Conservation (phyloP, 2,888 invertebrate species). For the Melikaiella ostensackeni region DNA sequence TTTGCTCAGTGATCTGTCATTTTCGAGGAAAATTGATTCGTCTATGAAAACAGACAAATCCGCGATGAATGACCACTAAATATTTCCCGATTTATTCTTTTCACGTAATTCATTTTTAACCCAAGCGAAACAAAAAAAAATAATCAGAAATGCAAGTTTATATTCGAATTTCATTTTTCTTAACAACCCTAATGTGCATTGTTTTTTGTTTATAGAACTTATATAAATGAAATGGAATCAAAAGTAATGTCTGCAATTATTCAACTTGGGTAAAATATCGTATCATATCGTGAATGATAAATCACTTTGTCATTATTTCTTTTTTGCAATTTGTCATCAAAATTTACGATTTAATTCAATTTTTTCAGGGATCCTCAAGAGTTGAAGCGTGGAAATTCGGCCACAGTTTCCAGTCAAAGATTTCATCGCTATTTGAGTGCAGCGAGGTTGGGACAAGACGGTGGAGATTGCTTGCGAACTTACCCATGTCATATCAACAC, state of each 20-base stretch:
- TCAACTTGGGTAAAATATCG: neutral
- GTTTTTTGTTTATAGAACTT: neutral
- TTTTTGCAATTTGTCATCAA: neutral
- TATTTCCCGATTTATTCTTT: no score
- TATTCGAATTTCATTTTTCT: no score
- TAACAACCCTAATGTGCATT: no score
- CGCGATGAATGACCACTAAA: no score
- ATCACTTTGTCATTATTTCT: neutral
- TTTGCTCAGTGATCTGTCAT: no score
- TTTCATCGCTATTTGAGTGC: conserved; percentile 90
- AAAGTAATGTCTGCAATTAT: neutral
- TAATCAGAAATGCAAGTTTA: no score
- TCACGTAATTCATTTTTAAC: no score
- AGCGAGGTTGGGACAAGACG: conserved; percentile 90
- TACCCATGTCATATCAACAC: conserved; percentile 87
- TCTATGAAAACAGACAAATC: no score
- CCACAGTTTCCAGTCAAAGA: conserved; percentile 84
- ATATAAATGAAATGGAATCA: neutral
- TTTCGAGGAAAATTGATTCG: no score
- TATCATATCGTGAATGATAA: no score
- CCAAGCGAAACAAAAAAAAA: no score
- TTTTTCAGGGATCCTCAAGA: conserved; percentile 86
- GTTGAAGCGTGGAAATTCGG: conserved; percentile 82
- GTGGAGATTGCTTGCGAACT: conserved; percentile 84
- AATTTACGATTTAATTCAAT: conserved; percentile 36